A percentile compares a stretch with the other conserved stretches of the same genome.
phyloP scores from a whole-genome alignment of 2,113 vertebrate species.

The Okapia johnstoni region DNA sequence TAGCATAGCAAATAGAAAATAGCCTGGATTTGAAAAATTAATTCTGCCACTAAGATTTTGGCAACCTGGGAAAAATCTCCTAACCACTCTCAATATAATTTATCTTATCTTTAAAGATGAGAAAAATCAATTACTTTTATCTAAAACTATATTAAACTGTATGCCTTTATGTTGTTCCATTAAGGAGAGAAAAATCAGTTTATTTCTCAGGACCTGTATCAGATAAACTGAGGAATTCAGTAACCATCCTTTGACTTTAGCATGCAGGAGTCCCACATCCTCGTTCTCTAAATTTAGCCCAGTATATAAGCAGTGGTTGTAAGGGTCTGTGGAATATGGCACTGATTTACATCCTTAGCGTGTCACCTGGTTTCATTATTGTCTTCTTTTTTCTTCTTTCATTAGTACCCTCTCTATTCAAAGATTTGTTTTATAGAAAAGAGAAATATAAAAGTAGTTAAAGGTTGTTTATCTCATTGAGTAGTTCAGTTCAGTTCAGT shows the following conservation, averaged over 20 bases:
- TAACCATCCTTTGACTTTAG: background rate
- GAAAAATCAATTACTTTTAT: background rate
- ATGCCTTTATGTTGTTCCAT: background rate
- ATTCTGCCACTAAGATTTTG: background rate
- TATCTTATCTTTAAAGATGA: constrained; percentile 5
- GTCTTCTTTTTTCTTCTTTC: background rate
- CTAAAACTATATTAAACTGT: background rate
- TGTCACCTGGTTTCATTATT: background rate
- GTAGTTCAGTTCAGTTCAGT: background rate
- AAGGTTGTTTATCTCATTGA: background rate
- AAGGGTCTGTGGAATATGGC: background rate
- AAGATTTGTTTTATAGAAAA: background rate
- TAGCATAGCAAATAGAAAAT: background rate
- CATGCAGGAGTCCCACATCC: background rate
- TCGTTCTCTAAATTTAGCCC: background rate
- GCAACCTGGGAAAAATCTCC: background rate
- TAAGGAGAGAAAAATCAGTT: background rate
- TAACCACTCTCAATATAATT: background rate
- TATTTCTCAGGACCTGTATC: background rate
- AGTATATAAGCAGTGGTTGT: background rate
- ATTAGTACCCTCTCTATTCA: background rate
- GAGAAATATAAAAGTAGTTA: background rate
- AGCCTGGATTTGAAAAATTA: background rate
- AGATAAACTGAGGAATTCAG: background rate
- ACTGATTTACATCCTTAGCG: background rate